These are phyloP conservation scores for Lapara coniferarum DNA, from an alignment of 2,888 invertebrate genomes.

Conservation along the genomic window DNA sequence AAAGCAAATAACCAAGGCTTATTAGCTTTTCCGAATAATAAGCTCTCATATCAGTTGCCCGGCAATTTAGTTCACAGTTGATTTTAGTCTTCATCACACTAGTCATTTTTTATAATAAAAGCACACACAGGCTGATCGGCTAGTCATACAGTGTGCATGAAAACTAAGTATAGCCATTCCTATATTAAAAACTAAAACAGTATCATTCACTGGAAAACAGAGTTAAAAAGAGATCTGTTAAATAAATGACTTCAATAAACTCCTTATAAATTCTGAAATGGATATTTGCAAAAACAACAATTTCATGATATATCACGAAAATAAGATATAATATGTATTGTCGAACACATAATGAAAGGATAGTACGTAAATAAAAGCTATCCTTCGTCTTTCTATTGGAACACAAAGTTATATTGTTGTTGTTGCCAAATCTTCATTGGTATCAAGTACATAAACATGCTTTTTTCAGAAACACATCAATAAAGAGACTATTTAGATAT, in stretches of 20 bases:
- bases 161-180: too few species aligned
- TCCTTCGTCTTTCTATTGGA: neutral
- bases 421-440: neutral
- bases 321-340: neutral
- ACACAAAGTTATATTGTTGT: neutral
- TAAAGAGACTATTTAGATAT: neutral
- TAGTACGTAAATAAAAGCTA: neutral
- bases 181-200: too few species aligned
- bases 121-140: too few species aligned
- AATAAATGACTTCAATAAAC: neutral
- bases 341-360: neutral
- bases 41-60: too few species aligned
- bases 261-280: neutral
- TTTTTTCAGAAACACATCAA: neutral
- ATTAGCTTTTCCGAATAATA: too few species aligned
- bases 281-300: neutral
- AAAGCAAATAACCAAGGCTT: too few species aligned
- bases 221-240: neutral
- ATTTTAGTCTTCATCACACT: too few species aligned
- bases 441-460: neutral
- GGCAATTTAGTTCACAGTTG: too few species aligned
- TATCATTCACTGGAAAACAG: too few species aligned
- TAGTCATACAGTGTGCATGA: too few species aligned
- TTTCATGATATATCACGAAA: neutral
- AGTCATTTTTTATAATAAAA: too few species aligned